Conservation (phyloP, 1,140 invertebrate genomes). For the Drosophila ogumai region DNA sequence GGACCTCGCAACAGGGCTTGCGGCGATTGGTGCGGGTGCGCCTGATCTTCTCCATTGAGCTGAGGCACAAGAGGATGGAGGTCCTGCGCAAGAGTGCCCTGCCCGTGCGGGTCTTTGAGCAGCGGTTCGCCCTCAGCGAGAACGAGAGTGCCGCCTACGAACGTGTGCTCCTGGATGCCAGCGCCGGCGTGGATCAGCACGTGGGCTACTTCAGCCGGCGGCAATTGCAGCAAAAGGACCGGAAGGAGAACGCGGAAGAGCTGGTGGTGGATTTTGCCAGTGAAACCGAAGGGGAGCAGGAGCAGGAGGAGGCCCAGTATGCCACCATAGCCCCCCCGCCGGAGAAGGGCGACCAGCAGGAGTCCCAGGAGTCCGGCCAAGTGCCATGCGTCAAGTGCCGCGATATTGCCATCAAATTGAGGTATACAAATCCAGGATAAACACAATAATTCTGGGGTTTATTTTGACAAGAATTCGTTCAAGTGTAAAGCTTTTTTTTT, state of each 20-base stretch:
- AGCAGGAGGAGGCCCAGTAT: conserved; percentile 42
- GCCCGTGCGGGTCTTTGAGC: conserved; percentile 73
- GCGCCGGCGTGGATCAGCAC: conserved; percentile 71
- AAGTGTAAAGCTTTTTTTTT: not conserved
- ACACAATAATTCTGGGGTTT: not conserved
- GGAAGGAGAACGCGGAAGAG: conserved; percentile 7
- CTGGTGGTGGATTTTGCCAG: conserved; percentile 72
- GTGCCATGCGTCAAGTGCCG: conserved; percentile 82
- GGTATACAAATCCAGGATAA: conserved; percentile 27
- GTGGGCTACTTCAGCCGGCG: conserved; percentile 74
- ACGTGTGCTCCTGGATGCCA: conserved; percentile 68
- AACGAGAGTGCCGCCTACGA: conserved; percentile 75
- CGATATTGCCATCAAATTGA: conserved; percentile 77
- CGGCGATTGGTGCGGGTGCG: conserved; percentile 72
- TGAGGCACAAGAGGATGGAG: conserved; percentile 81
- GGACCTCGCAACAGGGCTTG: conserved; percentile 52
- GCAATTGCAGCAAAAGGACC: conserved; percentile 12
- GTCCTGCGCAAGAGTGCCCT: conserved; percentile 68
- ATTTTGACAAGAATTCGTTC: not conserved
- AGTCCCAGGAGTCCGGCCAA: conserved; percentile 12
- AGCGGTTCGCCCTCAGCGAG: conserved; percentile 67
- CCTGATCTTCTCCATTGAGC: conserved; percentile 78
- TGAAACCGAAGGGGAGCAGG: conserved; percentile 46
- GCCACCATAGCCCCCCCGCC: conserved; percentile 51
- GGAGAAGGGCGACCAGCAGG: conserved; percentile 2